Conservation (phyloP, 2,113 vertebrate species). For the Protobothrops flavoviridis region DNA sequence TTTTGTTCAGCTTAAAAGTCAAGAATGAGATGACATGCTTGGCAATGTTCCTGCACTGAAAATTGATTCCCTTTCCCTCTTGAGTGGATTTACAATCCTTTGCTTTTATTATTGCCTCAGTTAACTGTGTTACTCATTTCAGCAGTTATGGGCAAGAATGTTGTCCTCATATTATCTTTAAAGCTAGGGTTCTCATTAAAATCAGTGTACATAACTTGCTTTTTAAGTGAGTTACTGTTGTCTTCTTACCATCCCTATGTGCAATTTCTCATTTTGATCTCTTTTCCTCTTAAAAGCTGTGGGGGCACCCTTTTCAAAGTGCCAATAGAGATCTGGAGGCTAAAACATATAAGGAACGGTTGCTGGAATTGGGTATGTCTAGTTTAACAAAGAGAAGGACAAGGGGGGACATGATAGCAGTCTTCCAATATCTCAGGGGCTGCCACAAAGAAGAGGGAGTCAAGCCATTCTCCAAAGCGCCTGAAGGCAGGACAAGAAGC, state of each 20-base stretch:
- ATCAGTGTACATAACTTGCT: background rate
- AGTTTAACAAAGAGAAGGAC: too few species aligned
- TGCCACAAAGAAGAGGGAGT: too few species aligned
- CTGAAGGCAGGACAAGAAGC: background rate
- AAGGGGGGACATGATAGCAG: too few species aligned
- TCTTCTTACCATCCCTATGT: slow-evolving; percentile 24
- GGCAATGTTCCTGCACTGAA: background rate
- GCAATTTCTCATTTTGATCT: slow-evolving; percentile 39
- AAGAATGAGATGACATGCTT: background rate
- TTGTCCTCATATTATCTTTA: slow-evolving; percentile 40
- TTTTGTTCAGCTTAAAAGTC: slow-evolving; percentile 29
- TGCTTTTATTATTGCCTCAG: slow-evolving; percentile 49
- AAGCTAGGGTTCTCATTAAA: slow-evolving; percentile 27
- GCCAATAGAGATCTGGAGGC: too few species aligned
- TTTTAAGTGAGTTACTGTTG: slow-evolving; percentile 48
- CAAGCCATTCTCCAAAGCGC: background rate
- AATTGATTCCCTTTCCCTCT: slow-evolving; percentile 38
- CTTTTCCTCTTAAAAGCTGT: slow-evolving; percentile 34
- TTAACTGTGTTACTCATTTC: slow-evolving; percentile 45
- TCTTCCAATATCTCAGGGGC: too few species aligned
- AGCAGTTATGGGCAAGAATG: slow-evolving; percentile 23
- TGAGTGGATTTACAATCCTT: slow-evolving; percentile 47
- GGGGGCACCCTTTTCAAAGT: slow-evolving; percentile 23
- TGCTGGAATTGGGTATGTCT: too few species aligned
- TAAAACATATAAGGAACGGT: too few species aligned